phyloP scores from a whole-genome alignment of 2,113 vertebrate genomes.

The Nerophis lumbriciformis region DNA sequence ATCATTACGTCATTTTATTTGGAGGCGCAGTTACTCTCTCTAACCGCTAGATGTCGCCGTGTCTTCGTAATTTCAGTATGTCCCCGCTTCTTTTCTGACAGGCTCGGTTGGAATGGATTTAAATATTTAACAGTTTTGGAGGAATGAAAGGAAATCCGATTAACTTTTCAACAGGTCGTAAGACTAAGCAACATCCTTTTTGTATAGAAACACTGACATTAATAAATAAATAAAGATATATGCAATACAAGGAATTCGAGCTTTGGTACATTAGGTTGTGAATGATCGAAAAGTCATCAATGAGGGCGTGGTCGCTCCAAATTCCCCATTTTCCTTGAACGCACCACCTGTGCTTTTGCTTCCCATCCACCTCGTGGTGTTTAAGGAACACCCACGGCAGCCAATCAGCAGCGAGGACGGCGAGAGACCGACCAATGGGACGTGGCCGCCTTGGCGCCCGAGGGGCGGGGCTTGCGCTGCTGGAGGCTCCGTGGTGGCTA shows the following conservation, averaged over 20 bases:
- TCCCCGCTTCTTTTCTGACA: background rate
- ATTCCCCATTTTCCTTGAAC: background rate
- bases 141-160: background rate
- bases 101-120: background rate
- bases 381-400: conserved; percentile 15
- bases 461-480: conserved; percentile 56
- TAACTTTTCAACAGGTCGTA: background rate
- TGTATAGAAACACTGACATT: background rate
- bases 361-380: conserved; percentile 23
- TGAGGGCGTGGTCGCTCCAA: background rate
- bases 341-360: conserved; percentile 15
- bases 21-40: background rate
- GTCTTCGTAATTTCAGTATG: background rate
- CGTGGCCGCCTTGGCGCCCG: background rate
- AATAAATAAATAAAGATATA: background rate
- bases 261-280: background rate
- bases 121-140: background rate
- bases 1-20: too few species aligned
- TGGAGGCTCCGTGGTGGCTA: conserved; percentile 50
- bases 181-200: background rate
- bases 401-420: conserved; percentile 37
- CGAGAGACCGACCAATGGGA: conserved; percentile 35
- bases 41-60: conserved; percentile 16
- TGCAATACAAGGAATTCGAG: background rate
- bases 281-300: background rate